Evolutionary conservation across 2,888 invertebrate genomes (phyloP), one percentile per base, ranked within the genome.

Genomic region (Cheilosia vernalis): DNA sequence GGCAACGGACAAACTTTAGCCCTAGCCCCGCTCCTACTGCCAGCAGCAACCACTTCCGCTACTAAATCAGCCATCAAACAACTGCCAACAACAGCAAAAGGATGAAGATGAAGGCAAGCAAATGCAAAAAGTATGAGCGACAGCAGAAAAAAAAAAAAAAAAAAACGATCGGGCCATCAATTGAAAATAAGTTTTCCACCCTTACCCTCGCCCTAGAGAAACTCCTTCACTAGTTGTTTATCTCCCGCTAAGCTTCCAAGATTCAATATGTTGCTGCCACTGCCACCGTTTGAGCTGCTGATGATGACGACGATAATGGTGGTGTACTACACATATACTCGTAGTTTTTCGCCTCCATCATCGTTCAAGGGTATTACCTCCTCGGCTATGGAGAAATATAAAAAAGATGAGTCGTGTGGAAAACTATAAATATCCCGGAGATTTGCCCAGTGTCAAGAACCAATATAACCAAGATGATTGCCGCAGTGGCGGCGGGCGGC

Each of bases 1-100:
- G 76, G 76, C 40, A 76, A 81, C 67, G 85, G 85, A 72, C 85
- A 76, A 85, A 85, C 66, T 85, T 85, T 81, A 49, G 40, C 72
- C 72, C 37, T 49, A 44, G 33, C 21, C 60, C 56, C 17, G 49
- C 30, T 44, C 15, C 10, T 47, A 15, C 49, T 30, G 13, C 56
- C 56, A 40, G 27, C 21, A 67, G 15, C 82, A 72, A 61, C 77
- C 76, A 81, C 72, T 85, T 85, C 85, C 72, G 77, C 81, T 67
- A 77, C 81, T 85, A 85, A 77, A 85, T 77, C 85, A 85, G 76
- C 76, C 76, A 85, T 85, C 85, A 85, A 85, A 81, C 76, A 85
- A 85, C 70, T 85, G 85, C 85, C 81, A 85, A 72, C 85, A 81
- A 77, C 72, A 81, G 85, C 85, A 55, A 85, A 74, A 85, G 64